phyloP scores from a whole-genome alignment of 2,113 vertebrate species.

The Ivindomyrus marchei region DNA sequence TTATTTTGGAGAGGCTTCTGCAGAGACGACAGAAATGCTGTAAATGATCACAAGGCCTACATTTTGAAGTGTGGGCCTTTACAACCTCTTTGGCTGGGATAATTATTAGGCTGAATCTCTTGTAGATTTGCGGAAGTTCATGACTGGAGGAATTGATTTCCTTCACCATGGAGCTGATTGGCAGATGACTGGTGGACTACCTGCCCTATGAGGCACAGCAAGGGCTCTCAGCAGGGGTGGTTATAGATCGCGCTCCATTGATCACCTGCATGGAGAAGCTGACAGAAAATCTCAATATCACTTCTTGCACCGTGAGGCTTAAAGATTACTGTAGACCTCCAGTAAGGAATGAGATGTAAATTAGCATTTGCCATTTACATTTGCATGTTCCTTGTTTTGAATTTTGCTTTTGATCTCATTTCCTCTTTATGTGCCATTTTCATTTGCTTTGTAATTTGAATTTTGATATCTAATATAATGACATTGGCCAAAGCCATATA shows the following conservation, averaged over 20 bases:
- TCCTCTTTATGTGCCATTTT: not conserved
- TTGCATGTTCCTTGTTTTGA: not conserved
- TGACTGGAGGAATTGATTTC: constrained; percentile 31
- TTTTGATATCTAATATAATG: not conserved
- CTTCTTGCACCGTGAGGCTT: not conserved
- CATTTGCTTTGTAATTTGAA: not conserved
- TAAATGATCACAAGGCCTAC: not conserved
- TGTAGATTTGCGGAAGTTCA: constrained; percentile 17
- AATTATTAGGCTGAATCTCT: not conserved
- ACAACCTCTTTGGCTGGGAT: not conserved
- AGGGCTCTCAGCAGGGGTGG: constrained; percentile 28
- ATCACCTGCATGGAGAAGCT: constrained; percentile 18
- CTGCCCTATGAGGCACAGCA: constrained; percentile 15
- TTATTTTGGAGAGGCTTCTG: not conserved
- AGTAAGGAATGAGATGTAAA: not conserved
- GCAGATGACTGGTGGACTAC: constrained; percentile 27
- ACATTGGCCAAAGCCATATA: not conserved
- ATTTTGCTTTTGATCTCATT: not conserved
- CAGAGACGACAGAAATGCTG: not conserved
- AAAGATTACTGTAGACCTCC: not conserved
- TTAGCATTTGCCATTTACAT: not conserved
- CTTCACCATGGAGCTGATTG: constrained; percentile 27
- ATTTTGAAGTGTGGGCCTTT: not conserved
- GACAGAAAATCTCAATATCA: constrained; percentile 18
- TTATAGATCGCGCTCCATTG: constrained; percentile 27